Conservation (phyloP, 1,140 invertebrate genomes). For the Heliconius melpomene region DNA sequence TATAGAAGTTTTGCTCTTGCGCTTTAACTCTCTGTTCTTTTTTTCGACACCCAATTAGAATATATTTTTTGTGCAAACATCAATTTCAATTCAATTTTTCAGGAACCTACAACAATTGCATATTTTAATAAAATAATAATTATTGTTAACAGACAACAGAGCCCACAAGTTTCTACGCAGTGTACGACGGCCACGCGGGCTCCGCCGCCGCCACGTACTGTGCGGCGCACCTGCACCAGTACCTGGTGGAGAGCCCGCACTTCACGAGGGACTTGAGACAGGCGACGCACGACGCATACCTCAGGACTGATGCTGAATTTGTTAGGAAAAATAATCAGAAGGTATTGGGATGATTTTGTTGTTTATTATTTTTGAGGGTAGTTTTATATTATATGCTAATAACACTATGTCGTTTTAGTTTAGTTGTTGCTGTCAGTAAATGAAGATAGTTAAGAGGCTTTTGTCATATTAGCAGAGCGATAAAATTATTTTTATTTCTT, state of each 20-base stretch:
- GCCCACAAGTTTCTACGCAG: constrained; percentile 91
- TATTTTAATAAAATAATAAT: background rate
- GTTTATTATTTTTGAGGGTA: background rate
- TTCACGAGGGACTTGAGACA: constrained; percentile 85
- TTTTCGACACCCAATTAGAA: too few relatives aligned
- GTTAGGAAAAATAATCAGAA: constrained; percentile 87
- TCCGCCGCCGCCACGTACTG: constrained; percentile 93
- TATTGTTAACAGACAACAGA: constrained; percentile 63
- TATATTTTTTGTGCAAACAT: too few relatives aligned
- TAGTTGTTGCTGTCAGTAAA: too few relatives aligned
- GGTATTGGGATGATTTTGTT: constrained; percentile 53
- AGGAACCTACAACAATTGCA: too few relatives aligned
- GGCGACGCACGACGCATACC: constrained; percentile 91
- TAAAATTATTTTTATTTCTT: too few relatives aligned
- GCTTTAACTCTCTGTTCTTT: too few relatives aligned
- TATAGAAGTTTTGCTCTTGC: too few relatives aligned
- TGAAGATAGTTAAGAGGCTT: too few relatives aligned
- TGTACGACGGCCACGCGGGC: constrained; percentile 98
- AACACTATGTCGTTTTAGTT: too few relatives aligned
- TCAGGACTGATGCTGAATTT: constrained; percentile 91
- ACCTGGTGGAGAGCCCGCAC: constrained; percentile 87
- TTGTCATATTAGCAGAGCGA: too few relatives aligned
- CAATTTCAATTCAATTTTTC: too few relatives aligned
- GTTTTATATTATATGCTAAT: too few relatives aligned
- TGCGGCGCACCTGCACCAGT: constrained; percentile 93